Evolutionary conservation across 2,113 vertebrate genomes (phyloP), one percentile per base, ranked within the genome.

Genomic region (Haemorhous mexicanus): DNA sequence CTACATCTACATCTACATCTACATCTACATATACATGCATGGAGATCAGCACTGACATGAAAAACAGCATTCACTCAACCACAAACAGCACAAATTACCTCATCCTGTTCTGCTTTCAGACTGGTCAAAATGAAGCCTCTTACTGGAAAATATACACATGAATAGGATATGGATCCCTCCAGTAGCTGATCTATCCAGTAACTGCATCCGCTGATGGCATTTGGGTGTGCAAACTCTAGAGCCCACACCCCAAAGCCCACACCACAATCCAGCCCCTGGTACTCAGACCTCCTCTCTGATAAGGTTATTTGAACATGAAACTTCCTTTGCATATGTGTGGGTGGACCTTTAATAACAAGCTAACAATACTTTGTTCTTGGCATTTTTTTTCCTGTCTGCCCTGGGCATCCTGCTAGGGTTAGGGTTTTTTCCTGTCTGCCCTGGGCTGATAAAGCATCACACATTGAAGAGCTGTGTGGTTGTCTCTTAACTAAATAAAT

Each of bases 231-330:
- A 13, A 24, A 58, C 20, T 43, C 43, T 5, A 21, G 5, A 64
- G 16, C 14, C 21, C 3, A 5, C 21, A 66, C 10, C 17, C 10
- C 6, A 15, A 39, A 64, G 13, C 14, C 21, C 3, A 5, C 21
- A 66, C 10, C 17, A 9, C 6, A 15, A 0, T 41, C 11, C 35
- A 55, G 15, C 10, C 82, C 10, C 58, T 37, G 24, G 13, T 66
- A 28, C 7, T 62, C 37, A 58, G 15, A 77, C 3, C 19, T 72
- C 18, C 20, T 69, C 33, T 37, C 44, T 59, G 26, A 44, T 2
- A 2, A 64, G 12, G 6, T 61, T 55, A 39, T 30, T 61, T 23
- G 35, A 16, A 11, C 6, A 52, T 64, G 22, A 53, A 0, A 0
- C 19, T 18, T 90, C 9, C 22, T 82, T 50, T 37, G 22, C 0